Evolutionary conservation across 2,113 vertebrate species (phyloP).

Genomic region (Notarius quadriscutis): DNA sequence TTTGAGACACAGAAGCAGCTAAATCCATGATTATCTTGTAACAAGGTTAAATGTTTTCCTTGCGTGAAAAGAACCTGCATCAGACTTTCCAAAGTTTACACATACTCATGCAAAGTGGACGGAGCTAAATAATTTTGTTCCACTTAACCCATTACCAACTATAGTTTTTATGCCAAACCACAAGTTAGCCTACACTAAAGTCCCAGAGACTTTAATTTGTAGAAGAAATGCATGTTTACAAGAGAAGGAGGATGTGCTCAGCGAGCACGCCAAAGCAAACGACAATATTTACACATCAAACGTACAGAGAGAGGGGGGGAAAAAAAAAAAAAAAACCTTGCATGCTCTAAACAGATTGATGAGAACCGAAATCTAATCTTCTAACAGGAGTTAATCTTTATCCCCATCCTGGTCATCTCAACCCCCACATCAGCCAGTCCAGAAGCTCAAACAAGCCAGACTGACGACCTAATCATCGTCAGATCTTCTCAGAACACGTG

Average conservation of each 20-base stretch:
- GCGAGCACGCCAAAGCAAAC: not conserved
- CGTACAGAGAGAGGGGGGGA: no score
- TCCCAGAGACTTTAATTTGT: not conserved
- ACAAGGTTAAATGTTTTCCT: not conserved
- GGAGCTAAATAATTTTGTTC: not conserved
- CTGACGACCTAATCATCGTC: not conserved
- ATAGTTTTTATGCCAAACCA: not conserved
- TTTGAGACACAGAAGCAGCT: no score
- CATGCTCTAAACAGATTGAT: not conserved
- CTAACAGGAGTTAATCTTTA: constrained; percentile 1
- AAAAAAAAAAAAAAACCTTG: not conserved
- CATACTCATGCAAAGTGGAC: not conserved
- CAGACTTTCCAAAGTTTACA: no score
- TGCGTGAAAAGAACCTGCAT: not conserved
- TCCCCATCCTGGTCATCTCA: not conserved
- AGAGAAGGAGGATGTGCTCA: not conserved
- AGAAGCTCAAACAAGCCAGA: not conserved
- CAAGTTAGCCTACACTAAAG: not conserved
- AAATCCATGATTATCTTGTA: no score
- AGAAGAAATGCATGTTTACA: not conserved
- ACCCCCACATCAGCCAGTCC: not conserved
- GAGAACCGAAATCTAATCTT: not conserved
- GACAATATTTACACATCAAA: not conserved
- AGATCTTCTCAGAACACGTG: not conserved
- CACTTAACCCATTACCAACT: not conserved